Conservation (phyloP, 2,797 vertebrate species). For the Pempheris klunzingeri region DNA sequence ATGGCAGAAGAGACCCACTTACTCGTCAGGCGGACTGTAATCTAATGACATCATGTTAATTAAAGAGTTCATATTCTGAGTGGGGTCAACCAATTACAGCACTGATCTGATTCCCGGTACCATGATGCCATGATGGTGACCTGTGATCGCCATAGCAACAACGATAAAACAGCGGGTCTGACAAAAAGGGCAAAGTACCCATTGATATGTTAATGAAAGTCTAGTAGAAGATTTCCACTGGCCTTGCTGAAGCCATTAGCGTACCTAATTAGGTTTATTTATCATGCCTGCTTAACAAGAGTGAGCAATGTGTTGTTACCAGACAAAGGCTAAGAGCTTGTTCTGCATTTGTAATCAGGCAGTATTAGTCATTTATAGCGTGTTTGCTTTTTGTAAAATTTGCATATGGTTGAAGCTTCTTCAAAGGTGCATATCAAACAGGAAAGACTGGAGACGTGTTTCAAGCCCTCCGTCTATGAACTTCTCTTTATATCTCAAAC, state of each 20-base stretch:
- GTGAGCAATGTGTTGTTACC: constrained; percentile 49
- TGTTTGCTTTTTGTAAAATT: constrained; percentile 59
- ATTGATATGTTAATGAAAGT: constrained; percentile 78
- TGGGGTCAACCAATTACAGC: constrained; percentile 65
- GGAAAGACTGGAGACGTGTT: constrained; percentile 25
- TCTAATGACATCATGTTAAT: constrained; percentile 57
- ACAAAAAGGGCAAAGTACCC: constrained; percentile 50
- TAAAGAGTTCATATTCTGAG: constrained; percentile 46
- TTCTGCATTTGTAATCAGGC: constrained; percentile 61
- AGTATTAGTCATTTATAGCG: constrained; percentile 65
- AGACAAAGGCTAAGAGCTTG: constrained; percentile 66
- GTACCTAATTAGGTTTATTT: constrained; percentile 78
- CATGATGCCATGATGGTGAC: constrained; percentile 49
- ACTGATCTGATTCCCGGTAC: constrained; percentile 53
- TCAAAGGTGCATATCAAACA: constrained; percentile 56
- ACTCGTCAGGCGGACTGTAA: constrained; percentile 38
- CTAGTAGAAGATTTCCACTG: constrained; percentile 73
- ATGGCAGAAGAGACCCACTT: neutral
- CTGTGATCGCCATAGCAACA: constrained; percentile 70
- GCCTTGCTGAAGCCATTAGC: constrained; percentile 69
- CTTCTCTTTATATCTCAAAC: constrained; percentile 16
- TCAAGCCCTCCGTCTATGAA: constrained; percentile 5
- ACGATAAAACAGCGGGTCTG: constrained; percentile 20
- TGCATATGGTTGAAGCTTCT: constrained; percentile 62
- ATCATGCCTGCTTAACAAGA: constrained; percentile 71